Base-by-base conservation (phyloP, 1,140 invertebrate species). In the Pseudobourletiella spinata region DNA sequence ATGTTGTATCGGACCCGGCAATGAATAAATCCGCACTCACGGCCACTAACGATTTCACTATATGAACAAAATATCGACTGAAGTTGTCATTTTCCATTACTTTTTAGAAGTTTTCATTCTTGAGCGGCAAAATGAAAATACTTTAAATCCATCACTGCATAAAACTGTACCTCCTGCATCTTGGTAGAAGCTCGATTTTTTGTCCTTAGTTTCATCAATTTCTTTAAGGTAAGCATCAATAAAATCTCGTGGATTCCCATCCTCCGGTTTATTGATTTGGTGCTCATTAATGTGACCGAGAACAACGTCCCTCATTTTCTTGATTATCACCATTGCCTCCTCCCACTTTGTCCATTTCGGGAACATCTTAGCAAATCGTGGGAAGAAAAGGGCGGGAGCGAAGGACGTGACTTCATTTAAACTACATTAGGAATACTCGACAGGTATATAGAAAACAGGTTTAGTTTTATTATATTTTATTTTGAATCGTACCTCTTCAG, bases 131-230 rank as follows among this genome's bases (percentile, higher is more conserved):
- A n/a, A n/a, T n/a, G n/a, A n/a, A n/a, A n/a, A n/a, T n/a, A n/a
- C n/a, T n/a, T n/a, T n/a, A n/a, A n/a, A n/a, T n/a, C n/a, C n/a
- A n/a, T n/a, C n/a, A n/a, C n/a, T n/a, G n/a, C n/a, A n/a, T n/a
- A n/a, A n/a, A n/a, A n/a, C n/a, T n/a, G n/a, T 59, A 59, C 57
- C 43, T 20, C 59, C 52, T n/a, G 28, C 1, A 4, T 51, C 29
- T 39, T 61, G 26, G 46, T 61, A 44, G 46, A 62, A 62, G 42
- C 60, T 62, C 14, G 60, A 62, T 2, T n/a, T 16, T 32, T 18
- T 15, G 15, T 62, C 52, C 3, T 39, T 26, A 18, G 52, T 62
- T 24, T 44, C 11, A 1, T 46, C 29, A 11, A 62, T 57, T 30
- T 62, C 43, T 0, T 48, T 3, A n/a, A 62, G 25, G 25, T 57